Percentiles rank a stretch among this genome's conserved stretches.
These are phyloP conservation scores for Orchestia grillus DNA, from an alignment of 1,140 invertebrate genomes.

Conservation along the genomic window DNA sequence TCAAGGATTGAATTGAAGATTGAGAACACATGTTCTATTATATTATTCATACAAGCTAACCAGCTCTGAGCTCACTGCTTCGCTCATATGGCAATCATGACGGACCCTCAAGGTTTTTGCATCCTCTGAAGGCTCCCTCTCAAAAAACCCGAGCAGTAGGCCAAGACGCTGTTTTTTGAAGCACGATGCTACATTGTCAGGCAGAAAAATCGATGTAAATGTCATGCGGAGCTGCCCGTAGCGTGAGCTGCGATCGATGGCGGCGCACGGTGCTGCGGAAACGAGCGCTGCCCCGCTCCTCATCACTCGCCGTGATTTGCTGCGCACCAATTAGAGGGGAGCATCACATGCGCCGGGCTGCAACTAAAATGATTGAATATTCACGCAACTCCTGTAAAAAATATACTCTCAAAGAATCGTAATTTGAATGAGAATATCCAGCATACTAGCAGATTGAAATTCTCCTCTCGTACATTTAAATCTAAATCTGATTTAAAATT, in stretches of 20 bases:
- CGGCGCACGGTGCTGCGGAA: constrained; percentile 12
- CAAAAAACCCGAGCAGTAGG: neutral
- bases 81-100: too few relatives aligned
- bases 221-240: neutral
- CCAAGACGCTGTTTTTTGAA: neutral
- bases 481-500: neutral
- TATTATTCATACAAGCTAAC: too few relatives aligned
- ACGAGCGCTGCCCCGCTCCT: neutral
- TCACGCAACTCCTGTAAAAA: neutral
- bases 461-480: neutral
- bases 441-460: neutral
- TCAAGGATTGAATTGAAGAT: neutral
- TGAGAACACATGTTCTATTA: too few relatives aligned
- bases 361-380: constrained; percentile 10
- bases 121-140: neutral
- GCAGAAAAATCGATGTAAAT: constrained; percentile 49
- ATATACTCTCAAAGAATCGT: neutral
- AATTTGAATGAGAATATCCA: neutral
- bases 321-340: neutral
- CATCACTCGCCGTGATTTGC: neutral
- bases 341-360: neutral
- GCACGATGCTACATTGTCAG: neutral
- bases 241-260: constrained; percentile 38
- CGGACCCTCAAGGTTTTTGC: neutral
- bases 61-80: too few relatives aligned